Evolutionary conservation across 2,113 vertebrate species (phyloP), one percentile per base, ranked within the genome.

Genomic region (Mormyrus iriodes): DNA sequence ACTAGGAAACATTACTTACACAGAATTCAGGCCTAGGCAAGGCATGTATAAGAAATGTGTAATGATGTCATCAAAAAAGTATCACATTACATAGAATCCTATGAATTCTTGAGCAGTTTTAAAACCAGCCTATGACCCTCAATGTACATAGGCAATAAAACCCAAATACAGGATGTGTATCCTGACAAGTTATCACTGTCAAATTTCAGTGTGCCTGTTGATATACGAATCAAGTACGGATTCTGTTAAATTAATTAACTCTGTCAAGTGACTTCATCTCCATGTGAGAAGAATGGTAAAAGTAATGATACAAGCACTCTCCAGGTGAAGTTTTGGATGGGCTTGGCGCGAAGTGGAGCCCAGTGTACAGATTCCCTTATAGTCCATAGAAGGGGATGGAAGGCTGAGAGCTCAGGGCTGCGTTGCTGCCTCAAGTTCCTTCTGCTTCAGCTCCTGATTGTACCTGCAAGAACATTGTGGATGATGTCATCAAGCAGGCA

Each of bases 371-470:
- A 93, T 91, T 94, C 92, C 93, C 88, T 93, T 93, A 93, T 2
- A 46, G 88, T 91, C 93, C 88, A 51, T 89, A 85, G 92, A 48
- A 88, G 58, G 49, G 84, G 39, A 87, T 76, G 21, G 69, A 86
- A 1, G 61, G 52, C 49, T 3, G 19, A 58, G 21, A 21, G 48
- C 88, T 96, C 92, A 95, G 91, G 94, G 93, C 89, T 96, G 91
- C 2, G 84, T 53, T 49, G 90, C 21, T 17, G 35, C 49, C 12
- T 91, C 92, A 1, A 95, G 92, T 85, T 91, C 95, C 89, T 96
- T 90, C 31, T 96, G 96, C 94, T 98, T 97, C 92, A 95, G 91
- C 58, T 97, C 96, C 94, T 95, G 97, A 0, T 98, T 93, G 90
- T 97, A 93, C 92, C 98, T 99, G 86, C 19, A 15, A 44, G 90